A percentile compares a stretch with the other conserved stretches of the same genome.
Evolutionary conservation across 37 sponge, comb jelly and placozoan genomes (phyloP).

Genomic region (Hexactinellida sp.): DNA sequence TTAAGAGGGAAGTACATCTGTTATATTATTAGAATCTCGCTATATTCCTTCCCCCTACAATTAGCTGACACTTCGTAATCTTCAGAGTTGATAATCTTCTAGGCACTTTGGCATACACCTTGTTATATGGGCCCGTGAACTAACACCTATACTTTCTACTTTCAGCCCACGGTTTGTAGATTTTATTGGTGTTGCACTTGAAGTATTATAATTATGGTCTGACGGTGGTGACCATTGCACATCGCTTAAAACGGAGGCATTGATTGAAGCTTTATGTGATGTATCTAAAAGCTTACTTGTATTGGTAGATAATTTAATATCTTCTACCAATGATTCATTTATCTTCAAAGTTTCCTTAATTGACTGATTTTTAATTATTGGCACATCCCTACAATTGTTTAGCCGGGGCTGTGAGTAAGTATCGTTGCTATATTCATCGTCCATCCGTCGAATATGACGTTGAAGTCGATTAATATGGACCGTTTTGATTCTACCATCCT

Average conservation of each 20-base stretch:
- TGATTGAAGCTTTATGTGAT: background rate
- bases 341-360: background rate
- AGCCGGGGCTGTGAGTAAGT: background rate
- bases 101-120: background rate
- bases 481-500: background rate
- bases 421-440: background rate
- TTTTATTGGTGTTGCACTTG: background rate
- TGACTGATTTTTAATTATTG: no score
- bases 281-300: background rate
- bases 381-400: no score
- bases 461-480: slow-evolving; percentile 26
- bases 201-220: background rate
- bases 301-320: background rate
- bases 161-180: no score
- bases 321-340: background rate
- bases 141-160: background rate
- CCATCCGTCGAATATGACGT: background rate
- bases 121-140: background rate
- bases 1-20: no score
- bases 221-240: background rate
- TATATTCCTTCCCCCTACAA: background rate
- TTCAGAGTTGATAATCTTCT: no score
- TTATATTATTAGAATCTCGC: background rate
- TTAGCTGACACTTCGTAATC: background rate
- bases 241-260: background rate